These are phyloP conservation scores for Neosilurus mollespiculum DNA, from an alignment of 2,797 vertebrate species.

Conservation along the genomic window DNA sequence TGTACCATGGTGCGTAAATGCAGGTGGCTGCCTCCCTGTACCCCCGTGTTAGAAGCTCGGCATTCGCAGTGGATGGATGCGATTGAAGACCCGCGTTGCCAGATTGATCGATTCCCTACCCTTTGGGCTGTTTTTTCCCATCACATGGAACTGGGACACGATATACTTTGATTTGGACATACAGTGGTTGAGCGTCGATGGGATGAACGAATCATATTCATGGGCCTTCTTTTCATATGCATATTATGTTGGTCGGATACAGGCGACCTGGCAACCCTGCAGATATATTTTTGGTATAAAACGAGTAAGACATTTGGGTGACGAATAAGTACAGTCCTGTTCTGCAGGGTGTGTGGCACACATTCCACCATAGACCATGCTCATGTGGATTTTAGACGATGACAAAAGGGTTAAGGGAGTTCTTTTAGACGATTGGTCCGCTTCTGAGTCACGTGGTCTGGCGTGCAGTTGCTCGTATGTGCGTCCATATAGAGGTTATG, in stretches of 20 bases:
- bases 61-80: conserved; percentile 26
- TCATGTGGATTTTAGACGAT: conserved; percentile 60
- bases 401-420: conserved; percentile 59
- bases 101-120: neutral
- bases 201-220: neutral
- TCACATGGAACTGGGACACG: neutral
- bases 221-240: too few relatives aligned
- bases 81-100: conserved; percentile 50
- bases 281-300: conserved; percentile 26
- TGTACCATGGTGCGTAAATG: conserved; percentile 13
- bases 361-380: conserved; percentile 58
- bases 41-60: conserved; percentile 27
- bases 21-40: conserved; percentile 17
- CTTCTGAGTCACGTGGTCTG: conserved; percentile 71
- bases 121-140: neutral
- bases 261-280: conserved; percentile 23
- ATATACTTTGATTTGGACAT: neutral
- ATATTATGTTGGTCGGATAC: neutral
- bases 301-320: conserved; percentile 7
- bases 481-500: conserved; percentile 52
- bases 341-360: conserved; percentile 43
- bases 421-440: conserved; percentile 70
- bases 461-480: conserved; percentile 54
- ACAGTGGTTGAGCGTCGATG: neutral
- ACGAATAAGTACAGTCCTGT: conserved; percentile 24